Evolutionary conservation across 2,113 vertebrate genomes (phyloP), one percentile per base, ranked within the genome.

Genomic region (Zingel zingel): DNA sequence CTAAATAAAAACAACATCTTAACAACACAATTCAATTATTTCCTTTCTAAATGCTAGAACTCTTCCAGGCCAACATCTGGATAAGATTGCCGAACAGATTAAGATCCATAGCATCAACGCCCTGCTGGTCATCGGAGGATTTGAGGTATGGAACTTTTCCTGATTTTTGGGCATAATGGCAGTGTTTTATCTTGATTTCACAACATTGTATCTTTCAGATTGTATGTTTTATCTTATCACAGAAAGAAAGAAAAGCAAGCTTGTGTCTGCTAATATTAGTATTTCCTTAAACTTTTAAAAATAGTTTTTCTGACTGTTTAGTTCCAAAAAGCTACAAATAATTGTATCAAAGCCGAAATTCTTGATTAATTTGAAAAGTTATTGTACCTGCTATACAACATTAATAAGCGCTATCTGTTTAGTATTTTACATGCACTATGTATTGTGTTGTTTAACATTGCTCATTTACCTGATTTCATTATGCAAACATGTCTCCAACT

Each of bases 51-150:
- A 4, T 76, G 23, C 11, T 58, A 99, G 98, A 77, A 96, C 95
- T 36, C 96, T 99, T 45, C 98, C 98, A 19, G 96, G 92, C 45
- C 97, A 97, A 75, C 93, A 95, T 64, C 69, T 97, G 93, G 94
- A 96, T 11, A 89, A 96, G 84, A 99, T 99, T 0, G 97, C 98
- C 6, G 93, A 94, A 4, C 97, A 98, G 94, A 97, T 99, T 74
- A 96, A 92, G 57, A 82, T 88, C 54, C 89, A 99, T 70, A 96
- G 93, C 89, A 97, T 99, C 88, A 97, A 94, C 0, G 98, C 97
- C 9, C 93, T 99, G 70, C 90, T 99, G 8, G 93, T 99, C 85
- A 96, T 99, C 76, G 98, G 98, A 23, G 98, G 98, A 70, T 99
- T 99, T 81, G 98, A 99, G 98, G 98, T 99, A 67, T 1, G 72